Conservation (phyloP, 2,113 vertebrate genomes). For the Chaetodon trifascialis region DNA sequence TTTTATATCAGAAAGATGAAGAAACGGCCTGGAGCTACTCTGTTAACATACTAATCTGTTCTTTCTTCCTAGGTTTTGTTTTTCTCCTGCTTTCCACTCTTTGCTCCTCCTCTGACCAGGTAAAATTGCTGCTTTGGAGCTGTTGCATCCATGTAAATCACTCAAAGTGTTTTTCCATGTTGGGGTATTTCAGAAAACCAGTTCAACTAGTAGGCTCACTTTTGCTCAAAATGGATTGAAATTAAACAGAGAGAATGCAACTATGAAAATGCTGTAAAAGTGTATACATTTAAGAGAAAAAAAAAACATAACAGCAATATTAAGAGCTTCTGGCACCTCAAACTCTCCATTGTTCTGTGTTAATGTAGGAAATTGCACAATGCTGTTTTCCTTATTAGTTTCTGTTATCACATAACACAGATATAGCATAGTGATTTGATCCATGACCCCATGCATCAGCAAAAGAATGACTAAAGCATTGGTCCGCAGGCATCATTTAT, state of each 20-base stretch:
- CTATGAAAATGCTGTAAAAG: neutral
- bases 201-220: too few species aligned
- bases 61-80: neutral
- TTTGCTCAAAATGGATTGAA: too few species aligned
- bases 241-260: neutral
- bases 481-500: too few species aligned
- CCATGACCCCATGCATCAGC: neutral
- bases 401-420: neutral
- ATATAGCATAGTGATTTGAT: neutral
- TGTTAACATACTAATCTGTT: conserved; percentile 27
- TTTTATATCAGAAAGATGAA: neutral
- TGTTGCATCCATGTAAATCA: conserved; percentile 2
- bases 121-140: neutral
- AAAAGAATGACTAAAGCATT: too few species aligned
- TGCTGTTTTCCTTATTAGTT: neutral
- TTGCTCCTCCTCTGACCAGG: neutral
- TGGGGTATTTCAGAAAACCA: too few species aligned
- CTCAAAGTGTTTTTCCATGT: neutral
- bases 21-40: conserved; percentile 4
- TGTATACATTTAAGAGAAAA: neutral
- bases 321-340: neutral
- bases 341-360: neutral
- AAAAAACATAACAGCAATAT: too few species aligned
- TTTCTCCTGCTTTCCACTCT: neutral
- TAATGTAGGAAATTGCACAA: neutral